Evolutionary conservation across 53 echinoderm and acorn worm species (phyloP).

Genomic region (Antedon mediterranea): DNA sequence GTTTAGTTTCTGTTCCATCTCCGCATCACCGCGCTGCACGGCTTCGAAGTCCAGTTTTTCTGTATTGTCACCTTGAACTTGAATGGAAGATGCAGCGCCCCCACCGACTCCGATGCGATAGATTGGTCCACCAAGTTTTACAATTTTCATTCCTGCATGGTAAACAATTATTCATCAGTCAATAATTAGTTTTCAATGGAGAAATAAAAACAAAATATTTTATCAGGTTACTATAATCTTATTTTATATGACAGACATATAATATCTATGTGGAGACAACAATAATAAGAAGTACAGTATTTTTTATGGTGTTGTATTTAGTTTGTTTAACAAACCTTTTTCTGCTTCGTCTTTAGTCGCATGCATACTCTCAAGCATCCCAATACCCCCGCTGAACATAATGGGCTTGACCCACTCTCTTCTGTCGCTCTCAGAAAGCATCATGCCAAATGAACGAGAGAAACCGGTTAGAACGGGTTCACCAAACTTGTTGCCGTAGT

Average conservation of each 20-base stretch:
- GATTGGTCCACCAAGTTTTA: slow-evolving; percentile 85
- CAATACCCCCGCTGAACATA: slow-evolving; percentile 94
- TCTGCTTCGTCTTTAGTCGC: slow-evolving; percentile 47
- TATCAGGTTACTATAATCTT: not conserved
- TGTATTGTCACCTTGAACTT: slow-evolving; percentile 92
- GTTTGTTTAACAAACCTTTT: slow-evolving; percentile 23
- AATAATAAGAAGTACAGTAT: no score
- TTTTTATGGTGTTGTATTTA: no score
- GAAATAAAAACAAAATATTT: no score
- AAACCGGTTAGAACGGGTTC: slow-evolving; percentile 91
- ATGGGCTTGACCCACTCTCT: slow-evolving; percentile 98
- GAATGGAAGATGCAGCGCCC: slow-evolving; percentile 94
- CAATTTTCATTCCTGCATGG: slow-evolving; percentile 70
- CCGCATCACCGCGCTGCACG: slow-evolving; percentile 92
- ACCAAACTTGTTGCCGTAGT: slow-evolving; percentile 96
- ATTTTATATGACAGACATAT: not conserved
- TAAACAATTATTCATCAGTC: not conserved
- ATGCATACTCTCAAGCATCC: slow-evolving; percentile 57
- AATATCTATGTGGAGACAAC: no score
- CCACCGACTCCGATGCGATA: slow-evolving; percentile 97
- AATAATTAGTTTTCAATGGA: no score
- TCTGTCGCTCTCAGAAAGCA: slow-evolving; percentile 43
- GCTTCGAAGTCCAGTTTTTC: slow-evolving; percentile 93
- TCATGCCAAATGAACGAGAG: slow-evolving; percentile 91
- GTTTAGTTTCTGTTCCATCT: slow-evolving; percentile 98